Conservation (phyloP, 2,888 invertebrate species). For the Eupithecia dodoneata region DNA sequence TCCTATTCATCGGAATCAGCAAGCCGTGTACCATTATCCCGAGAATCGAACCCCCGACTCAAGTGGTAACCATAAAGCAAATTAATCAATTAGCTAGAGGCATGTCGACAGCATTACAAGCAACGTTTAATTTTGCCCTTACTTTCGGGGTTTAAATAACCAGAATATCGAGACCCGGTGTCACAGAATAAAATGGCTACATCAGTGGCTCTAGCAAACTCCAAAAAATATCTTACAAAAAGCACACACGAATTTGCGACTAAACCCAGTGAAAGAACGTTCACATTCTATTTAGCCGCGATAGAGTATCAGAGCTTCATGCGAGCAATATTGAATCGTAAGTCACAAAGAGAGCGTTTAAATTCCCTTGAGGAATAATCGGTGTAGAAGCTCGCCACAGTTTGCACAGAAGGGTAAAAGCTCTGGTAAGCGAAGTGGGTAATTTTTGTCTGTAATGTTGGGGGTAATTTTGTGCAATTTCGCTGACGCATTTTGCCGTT, state of each 20-base stretch:
- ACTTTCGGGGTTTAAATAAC: constrained; percentile 58
- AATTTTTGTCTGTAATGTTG: constrained; percentile 70
- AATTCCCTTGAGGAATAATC: constrained; percentile 4
- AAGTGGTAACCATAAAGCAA: constrained; percentile 83
- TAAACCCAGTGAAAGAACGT: constrained; percentile 14
- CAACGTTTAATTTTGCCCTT: constrained; percentile 80
- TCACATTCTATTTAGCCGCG: constrained; percentile 6
- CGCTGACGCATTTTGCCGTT: constrained; percentile 81
- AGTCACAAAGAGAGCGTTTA: constrained; percentile 4
- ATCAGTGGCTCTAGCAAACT: not conserved
- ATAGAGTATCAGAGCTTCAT: not conserved
- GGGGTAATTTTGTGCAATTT: constrained; percentile 73
- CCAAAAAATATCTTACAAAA: constrained; percentile 7
- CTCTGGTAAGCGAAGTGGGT: constrained; percentile 52
- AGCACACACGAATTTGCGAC: constrained; percentile 16
- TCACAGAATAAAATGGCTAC: constrained; percentile 21
- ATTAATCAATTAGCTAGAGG: constrained; percentile 84
- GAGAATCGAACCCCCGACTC: constrained; percentile 75
- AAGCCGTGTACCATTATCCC: constrained; percentile 76
- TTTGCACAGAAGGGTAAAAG: constrained; percentile 42
- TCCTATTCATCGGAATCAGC: constrained; percentile 68
- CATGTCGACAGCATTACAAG: constrained; percentile 82
- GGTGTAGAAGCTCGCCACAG: constrained; percentile 21
- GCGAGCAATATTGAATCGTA: constrained; percentile 19
- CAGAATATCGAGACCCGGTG: constrained; percentile 49